A percentile compares a stretch with the other conserved stretches of the same genome.
These are phyloP conservation scores for Schizotus pectinicornis DNA, from an alignment of 2,888 invertebrate genomes.

Conservation along the genomic window DNA sequence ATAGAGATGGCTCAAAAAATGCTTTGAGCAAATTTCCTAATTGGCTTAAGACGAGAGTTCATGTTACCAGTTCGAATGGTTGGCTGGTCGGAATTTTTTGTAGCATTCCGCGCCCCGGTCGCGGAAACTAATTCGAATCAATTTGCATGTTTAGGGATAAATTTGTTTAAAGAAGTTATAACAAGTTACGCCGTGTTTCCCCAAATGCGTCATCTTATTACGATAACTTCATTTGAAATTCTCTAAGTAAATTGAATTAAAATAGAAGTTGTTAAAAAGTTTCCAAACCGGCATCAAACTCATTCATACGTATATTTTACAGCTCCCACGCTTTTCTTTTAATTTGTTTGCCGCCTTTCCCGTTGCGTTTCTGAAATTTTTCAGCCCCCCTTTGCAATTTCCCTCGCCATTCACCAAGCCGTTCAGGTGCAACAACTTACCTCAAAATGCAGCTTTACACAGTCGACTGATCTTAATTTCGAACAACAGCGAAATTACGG, in stretches of 20 bases:
- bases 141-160: slow-evolving; percentile 35
- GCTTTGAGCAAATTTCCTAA: too few relatives aligned
- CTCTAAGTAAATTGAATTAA: slow-evolving; percentile 48
- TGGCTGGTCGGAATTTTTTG: too few relatives aligned
- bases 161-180: slow-evolving; percentile 42
- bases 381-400: slow-evolving; percentile 2
- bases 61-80: too few relatives aligned
- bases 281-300: slow-evolving; percentile 42
- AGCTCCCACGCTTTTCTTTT: slow-evolving; percentile 9
- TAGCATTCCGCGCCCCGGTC: not conserved
- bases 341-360: slow-evolving; percentile 24
- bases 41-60: too few relatives aligned
- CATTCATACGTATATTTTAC: slow-evolving; percentile 40
- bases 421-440: not conserved
- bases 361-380: not conserved
- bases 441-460: slow-evolving; percentile 17
- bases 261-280: slow-evolving; percentile 50
- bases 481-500: slow-evolving; percentile 8
- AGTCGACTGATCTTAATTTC: slow-evolving; percentile 29
- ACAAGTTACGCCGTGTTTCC: slow-evolving; percentile 40
- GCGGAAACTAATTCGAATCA: slow-evolving; percentile 24
- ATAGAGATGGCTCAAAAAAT: too few relatives aligned
- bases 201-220: slow-evolving; percentile 49
- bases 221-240: slow-evolving; percentile 47
- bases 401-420: too few relatives aligned